phyloP scores from a whole-genome alignment of 1,140 invertebrate species.

The Lepeophtheirus salmonis region DNA sequence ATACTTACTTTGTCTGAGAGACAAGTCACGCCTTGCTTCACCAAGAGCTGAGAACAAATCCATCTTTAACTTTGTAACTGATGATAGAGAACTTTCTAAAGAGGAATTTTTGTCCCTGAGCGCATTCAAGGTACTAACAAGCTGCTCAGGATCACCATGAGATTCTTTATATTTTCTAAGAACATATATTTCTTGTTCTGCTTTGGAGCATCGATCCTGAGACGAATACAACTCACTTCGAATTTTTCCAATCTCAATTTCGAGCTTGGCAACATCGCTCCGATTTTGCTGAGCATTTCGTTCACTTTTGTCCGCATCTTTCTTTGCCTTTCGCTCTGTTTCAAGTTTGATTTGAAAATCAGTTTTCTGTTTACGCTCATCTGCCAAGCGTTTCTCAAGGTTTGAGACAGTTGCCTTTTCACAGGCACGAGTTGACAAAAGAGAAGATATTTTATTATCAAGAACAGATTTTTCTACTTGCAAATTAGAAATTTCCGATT shows the following conservation, averaged over 20 bases:
- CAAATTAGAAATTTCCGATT: slow-evolving; percentile 17
- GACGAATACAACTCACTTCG: slow-evolving; percentile 49
- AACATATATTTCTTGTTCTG: slow-evolving; percentile 31
- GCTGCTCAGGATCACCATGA: slow-evolving; percentile 53
- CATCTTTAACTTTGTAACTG: slow-evolving; percentile 84
- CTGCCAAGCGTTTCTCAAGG: slow-evolving; percentile 57
- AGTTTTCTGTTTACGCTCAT: slow-evolving; percentile 51
- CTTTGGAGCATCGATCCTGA: slow-evolving; percentile 42
- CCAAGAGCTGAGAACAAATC: slow-evolving; percentile 80
- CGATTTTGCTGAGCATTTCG: slow-evolving; percentile 10
- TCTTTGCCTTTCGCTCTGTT: slow-evolving; percentile 44
- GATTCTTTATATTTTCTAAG: slow-evolving; percentile 43
- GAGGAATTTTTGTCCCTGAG: slow-evolving; percentile 71
- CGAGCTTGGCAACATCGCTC: slow-evolving; percentile 36
- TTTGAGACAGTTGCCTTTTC: slow-evolving; percentile 54
- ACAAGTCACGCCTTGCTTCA: slow-evolving; percentile 75
- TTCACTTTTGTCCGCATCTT: slow-evolving; percentile 34
- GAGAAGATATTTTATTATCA: slow-evolving; percentile 40
- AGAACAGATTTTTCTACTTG: slow-evolving; percentile 17
- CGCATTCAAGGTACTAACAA: slow-evolving; percentile 53
- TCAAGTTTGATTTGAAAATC: slow-evolving; percentile 47
- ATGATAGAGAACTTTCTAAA: slow-evolving; percentile 74
- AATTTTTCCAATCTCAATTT: slow-evolving; percentile 51
- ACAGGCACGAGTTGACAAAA: slow-evolving; percentile 38
- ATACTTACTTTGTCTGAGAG: slow-evolving; percentile 67